Percentiles rank a stretch among this genome's conserved stretches.
These are phyloP conservation scores for Centropus bengalensis DNA, from an alignment of 2,113 vertebrate species.

Conservation along the genomic window DNA sequence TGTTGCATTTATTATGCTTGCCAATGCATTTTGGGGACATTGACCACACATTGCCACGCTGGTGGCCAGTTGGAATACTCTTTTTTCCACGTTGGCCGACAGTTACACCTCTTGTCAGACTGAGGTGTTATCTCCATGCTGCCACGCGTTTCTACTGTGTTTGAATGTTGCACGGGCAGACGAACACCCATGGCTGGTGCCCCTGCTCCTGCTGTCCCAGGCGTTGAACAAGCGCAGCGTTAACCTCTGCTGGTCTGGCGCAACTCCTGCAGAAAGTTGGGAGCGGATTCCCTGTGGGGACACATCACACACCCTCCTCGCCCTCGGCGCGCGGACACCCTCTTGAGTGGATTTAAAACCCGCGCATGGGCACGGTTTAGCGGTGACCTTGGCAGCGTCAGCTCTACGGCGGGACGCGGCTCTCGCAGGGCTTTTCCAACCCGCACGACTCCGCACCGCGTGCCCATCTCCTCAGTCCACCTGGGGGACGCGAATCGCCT, in stretches of 20 bases:
- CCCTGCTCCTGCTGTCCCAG: not conserved
- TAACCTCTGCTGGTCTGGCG: not conserved
- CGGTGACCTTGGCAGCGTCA: too few relatives aligned
- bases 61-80: not conserved
- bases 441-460: too few relatives aligned
- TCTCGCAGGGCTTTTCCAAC: too few relatives aligned
- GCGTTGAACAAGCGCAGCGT: not conserved
- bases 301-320: accelerated
- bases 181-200: not conserved
- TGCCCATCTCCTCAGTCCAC: accelerated
- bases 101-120: not conserved
- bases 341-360: not conserved
- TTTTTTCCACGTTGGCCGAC: accelerated
- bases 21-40: not conserved
- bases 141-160: not conserved
- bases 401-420: too few relatives aligned
- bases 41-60: accelerated
- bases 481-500: not conserved
- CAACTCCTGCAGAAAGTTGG: not conserved
- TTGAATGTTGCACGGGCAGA: not conserved
- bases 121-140: accelerated
- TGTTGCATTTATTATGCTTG: not conserved
- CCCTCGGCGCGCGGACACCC: too few relatives aligned
- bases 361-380: too few relatives aligned
- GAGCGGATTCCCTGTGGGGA: accelerated